Evolutionary conservation across 2,113 vertebrate species (phyloP).

Genomic region (Sclerurus mexicanus): DNA sequence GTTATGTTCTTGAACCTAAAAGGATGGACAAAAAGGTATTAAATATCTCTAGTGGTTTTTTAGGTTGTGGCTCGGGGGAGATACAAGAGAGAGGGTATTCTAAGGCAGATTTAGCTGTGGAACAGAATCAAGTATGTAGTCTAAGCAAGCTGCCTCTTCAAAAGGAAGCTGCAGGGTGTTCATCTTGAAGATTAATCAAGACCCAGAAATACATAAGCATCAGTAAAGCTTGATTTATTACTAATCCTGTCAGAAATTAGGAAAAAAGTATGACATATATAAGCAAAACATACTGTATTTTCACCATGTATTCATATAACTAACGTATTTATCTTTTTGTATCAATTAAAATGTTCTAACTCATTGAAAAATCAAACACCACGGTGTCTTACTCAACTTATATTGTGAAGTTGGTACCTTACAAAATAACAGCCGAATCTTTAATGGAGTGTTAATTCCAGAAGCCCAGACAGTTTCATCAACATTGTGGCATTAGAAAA

Average conservation of each 20-base stretch:
- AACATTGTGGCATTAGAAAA: background rate
- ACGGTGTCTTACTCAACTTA: conserved; percentile 13
- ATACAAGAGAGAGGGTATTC: background rate
- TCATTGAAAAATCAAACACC: background rate
- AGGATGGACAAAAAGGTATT: conserved; percentile 18
- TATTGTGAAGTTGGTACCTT: background rate
- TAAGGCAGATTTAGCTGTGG: conserved; percentile 14
- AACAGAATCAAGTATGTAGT: conserved; percentile 15
- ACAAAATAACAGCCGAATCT: background rate
- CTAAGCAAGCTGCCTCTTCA: conserved; percentile 29
- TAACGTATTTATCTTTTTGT: background rate
- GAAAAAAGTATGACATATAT: background rate
- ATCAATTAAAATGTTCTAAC: background rate
- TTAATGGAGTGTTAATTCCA: conserved; percentile 38
- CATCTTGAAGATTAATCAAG: conserved; percentile 63
- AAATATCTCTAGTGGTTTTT: background rate
- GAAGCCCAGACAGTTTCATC: background rate
- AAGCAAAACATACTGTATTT: background rate
- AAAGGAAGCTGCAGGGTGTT: conserved; percentile 60
- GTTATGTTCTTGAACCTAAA: background rate
- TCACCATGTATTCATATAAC: background rate
- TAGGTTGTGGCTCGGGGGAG: background rate
- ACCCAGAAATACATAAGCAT: conserved; percentile 52
- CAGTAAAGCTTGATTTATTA: conserved; percentile 38
- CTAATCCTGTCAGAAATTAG: conserved; percentile 21